Evolutionary conservation across 1,140 invertebrate species (phyloP), one percentile per base, ranked within the genome.

Genomic region (Meteorus sp.): DNA sequence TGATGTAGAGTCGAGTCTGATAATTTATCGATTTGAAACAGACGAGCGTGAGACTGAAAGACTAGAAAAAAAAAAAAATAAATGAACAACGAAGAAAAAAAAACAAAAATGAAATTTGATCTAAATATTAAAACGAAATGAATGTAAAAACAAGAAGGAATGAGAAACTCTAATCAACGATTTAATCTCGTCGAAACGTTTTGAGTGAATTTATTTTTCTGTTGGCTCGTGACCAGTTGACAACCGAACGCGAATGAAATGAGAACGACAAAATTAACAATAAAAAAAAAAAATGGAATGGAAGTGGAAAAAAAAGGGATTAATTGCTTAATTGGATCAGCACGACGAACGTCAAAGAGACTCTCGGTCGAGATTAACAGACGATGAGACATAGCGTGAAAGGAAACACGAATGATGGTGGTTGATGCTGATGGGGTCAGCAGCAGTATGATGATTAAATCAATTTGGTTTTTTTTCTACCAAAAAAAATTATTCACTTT

Each of bases 261-360:
- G 55, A 47, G 27, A 59, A 60, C 64, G 71, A 69, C 69, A 68
- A 78, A 75, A 79, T 78, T 77, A 78, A 79, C n/a, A n/a, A n/a
- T n/a, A n/a, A n/a, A n/a, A n/a, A n/a, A n/a, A n/a, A n/a, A n/a
- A n/a, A n/a, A n/a, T n/a, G n/a, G n/a, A n/a, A n/a, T n/a, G n/a
- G n/a, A n/a, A n/a, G n/a, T n/a, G n/a, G n/a, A n/a, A n/a, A n/a
- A n/a, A n/a, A 79, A 79, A 78, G 77, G 70, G 67, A 64, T 68
- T 74, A 74, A 79, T 76, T 78, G 70, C 67, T 77, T 79, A 78
- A 79, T 79, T 71, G 64, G 62, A 63, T 78, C 73, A 74, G 45
- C 59, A 50, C 47, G 53, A 53, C 25, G 53, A n/a, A 52, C 59
- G 60, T 62, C 60, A 62, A 62, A 62, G 60, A 56, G 59, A n/a